A percentile compares a stretch with the other conserved stretches of the same genome.
These are phyloP conservation scores for Aspidoscelis tigris DNA, from an alignment of 2,113 vertebrate species.

Conservation along the genomic window DNA sequence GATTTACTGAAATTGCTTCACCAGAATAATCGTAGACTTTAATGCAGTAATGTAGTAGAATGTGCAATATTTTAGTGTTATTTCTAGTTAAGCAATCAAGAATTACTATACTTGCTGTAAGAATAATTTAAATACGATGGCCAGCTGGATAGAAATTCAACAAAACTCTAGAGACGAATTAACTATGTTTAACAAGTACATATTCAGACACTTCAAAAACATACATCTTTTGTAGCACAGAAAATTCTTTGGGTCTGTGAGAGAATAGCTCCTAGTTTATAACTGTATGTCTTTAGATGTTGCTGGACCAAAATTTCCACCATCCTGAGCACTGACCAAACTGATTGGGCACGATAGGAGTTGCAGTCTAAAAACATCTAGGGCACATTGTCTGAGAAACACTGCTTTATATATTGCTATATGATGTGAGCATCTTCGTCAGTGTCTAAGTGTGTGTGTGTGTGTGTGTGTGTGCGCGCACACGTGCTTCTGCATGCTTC, in stretches of 20 bases:
- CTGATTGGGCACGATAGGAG: no score
- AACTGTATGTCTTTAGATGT: no score
- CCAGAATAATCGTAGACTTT: constrained; percentile 24
- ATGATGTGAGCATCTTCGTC: not conserved
- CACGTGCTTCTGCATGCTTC: no score
- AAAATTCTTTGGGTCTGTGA: not conserved
- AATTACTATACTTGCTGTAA: constrained; percentile 23
- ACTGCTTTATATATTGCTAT: not conserved
- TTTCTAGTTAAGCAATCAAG: constrained; percentile 6
- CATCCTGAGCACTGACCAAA: no score
- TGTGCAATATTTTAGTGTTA: not conserved
- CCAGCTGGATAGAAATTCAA: constrained; percentile 32
- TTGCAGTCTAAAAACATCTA: no score
- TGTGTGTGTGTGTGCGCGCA: no score
- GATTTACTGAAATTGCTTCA: constrained; percentile 16
- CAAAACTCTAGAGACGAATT: constrained; percentile 42
- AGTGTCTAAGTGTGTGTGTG: no score
- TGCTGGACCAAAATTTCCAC: no score
- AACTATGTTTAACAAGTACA: not conserved
- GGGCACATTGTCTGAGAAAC: no score
- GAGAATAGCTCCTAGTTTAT: no score
- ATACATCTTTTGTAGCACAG: not conserved
- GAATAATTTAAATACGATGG: constrained; percentile 31
- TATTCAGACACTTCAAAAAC: constrained; percentile 12
- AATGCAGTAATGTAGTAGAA: constrained; percentile 19